Base-by-base conservation (phyloP, 2,113 vertebrate species). In the Tringa solitaria region DNA sequence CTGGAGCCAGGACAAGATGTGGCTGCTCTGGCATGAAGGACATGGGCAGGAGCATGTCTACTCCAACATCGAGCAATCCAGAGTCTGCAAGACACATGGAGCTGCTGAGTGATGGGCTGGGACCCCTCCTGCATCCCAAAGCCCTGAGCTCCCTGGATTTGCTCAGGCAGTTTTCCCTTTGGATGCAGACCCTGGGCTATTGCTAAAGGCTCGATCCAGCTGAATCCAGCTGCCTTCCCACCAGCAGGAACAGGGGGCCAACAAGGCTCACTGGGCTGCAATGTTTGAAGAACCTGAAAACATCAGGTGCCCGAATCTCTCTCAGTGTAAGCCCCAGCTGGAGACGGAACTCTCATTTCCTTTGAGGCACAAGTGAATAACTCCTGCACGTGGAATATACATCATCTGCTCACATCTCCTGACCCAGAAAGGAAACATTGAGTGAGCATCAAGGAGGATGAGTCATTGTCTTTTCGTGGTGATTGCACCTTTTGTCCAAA, bases 31-130 rank as follows among this genome's bases (percentile, higher is more conserved):
- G 22, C n/a, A 37, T 10, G 30, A 82, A 68, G 63, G 39, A 14
- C 61, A 32, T 1, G 1, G 57, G 53, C 61, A 90, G 43, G 39
- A 88, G 32, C 0, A 3, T 26, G 48, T 39, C 37, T 59, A 12
- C 37, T 60, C 43, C 74, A 56, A 28, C 74, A 53, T 3, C 0
- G 2, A 45, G 70, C 53, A 73, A 10, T 1, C 19, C 73, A 75
- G 30, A 75, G 33, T 32, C 53, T 21, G 10, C 16, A 63, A 27
- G 24, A 32, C 3, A 6, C 16, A 17, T 20, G 0, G 0, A 33
- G 26, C 21, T 50, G 45, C 54, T 65, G 56, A 57, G 60, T 4
- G 43, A 45, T 32, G 37, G 27, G 7, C 41, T 54, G 69, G 9
- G 4, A 2, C 12, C n/a, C n/a, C 20, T 21, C 7, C 41, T 48